Base-by-base conservation (phyloP, 2,888 invertebrate species). In the Hyppa rectilinea region DNA sequence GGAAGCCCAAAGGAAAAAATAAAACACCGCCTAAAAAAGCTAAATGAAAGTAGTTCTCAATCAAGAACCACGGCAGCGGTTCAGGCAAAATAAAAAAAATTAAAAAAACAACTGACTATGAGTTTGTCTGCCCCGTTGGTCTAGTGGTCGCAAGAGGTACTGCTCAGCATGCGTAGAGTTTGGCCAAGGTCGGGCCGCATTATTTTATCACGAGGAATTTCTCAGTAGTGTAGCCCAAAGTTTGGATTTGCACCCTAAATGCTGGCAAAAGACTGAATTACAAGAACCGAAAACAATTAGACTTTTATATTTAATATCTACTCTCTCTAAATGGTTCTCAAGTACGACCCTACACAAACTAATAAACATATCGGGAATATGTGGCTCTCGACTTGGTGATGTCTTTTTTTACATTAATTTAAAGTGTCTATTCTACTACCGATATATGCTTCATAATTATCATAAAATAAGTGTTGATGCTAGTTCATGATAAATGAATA, bases 201-300 rank as follows among this genome's bases (percentile, higher is more conserved):
- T 58, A n/a, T 31, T 47, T 38, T 26, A 26, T 14, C 36, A 38
- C 14, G 52, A 61, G n/a, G 36, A 29, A n/a, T 43, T 59, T 47
- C 12, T 26, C 10, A 20, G 23, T 26, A 26, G 3, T n/a, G n/a
- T 2, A 50, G 14, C 14, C 4, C 34, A 1, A 14, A 40, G 20
- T 20, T 20, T 45, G 1, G 20, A 23, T 20, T 34, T 43, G 29
- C 23, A 20, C 10, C 29, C 20, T 1, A n/a, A 9, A 50, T n/a
- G 5, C 12, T 43, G 34, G 17, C 12, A 52, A 26, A 12, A 2
- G 36, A 9, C 4, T 29, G 67, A 43, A 43, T 26, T 26, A 65
- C 3, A 43, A n/a, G 2, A 55, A 12, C 4, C 20, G 2, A 31
- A 49, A 17, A 23, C 26, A 43, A 6, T n/a, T 2, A 12, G n/a